Base-by-base conservation (phyloP, 2,888 invertebrate species). In the Candidula unifasciata region DNA sequence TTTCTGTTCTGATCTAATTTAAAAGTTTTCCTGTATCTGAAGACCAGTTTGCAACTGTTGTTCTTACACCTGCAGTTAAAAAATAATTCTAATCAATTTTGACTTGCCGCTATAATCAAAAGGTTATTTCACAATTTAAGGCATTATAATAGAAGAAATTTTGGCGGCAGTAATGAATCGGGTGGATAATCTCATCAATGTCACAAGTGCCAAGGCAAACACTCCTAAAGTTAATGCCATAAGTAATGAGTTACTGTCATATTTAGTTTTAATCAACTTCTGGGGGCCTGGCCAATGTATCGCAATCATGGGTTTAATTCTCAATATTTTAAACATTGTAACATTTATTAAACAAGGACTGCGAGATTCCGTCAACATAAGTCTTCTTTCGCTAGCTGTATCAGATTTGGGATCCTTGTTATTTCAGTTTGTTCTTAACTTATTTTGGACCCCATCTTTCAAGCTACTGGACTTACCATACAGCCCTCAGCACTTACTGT, bases 271-370 rank as follows among this genome's bases (percentile, higher is more conserved):
- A 6, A 33, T 69, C 27, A 69, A 69, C 69, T n/a, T 64, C n/a
- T 69, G 69, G 69, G 69, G 69, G 8, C 30, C 30, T n/a, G 69
- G 69, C 6, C 69, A 69, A 30, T 69, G 69, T 30, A 30, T 69
- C 30, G 30, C 69, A 6, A 18, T 69, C 18, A 8, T 69, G 27
- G 69, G 69, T 33, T 18, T 69, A 18, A 6, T 27, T 13, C 16
- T 33, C 27, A 69, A 69, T 27, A 16, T n/a, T 60, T 21, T 60
- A 21, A 60, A 60, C 60, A n/a, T 60, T 6, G 5, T 60, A 5
- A 6, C 27, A 18, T 69, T 69, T 18, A 3, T 69, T 18, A 69
- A 33, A n/a, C 69, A 69, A 69, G 69, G 69, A 6, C 18, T 69
- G 16, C n/a, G 30, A 69, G 69, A 69, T 33, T 27, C 69, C 0